Percentiles rank a stretch among this genome's conserved stretches.
Conservation (phyloP, 2,797 vertebrate species). For the Anableps anableps region DNA sequence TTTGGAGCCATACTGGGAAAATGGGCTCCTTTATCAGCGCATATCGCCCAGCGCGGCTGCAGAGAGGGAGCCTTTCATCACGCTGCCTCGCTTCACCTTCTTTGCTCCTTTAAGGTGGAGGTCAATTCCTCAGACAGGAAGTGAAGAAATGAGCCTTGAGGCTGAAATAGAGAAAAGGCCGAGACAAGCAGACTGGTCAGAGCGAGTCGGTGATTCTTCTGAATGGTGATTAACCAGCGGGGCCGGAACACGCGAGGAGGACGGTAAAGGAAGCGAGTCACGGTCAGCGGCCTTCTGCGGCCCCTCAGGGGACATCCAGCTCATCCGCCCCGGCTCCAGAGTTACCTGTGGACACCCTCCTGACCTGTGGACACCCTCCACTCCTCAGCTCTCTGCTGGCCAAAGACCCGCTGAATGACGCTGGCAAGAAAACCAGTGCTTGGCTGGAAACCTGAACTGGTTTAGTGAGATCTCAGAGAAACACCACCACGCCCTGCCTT, state of each 20-base stretch:
- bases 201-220: neutral
- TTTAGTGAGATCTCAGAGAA: neutral
- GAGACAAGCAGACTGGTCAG: constrained; percentile 1
- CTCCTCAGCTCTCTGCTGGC: neutral
- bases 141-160: neutral
- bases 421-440: neutral
- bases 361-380: no score
- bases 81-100: neutral
- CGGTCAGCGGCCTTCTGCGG: constrained; percentile 1
- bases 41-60: constrained; percentile 22
- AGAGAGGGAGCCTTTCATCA: neutral
- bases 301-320: neutral
- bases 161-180: constrained; percentile 4
- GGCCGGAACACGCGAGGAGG: neutral
- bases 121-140: constrained; percentile 3
- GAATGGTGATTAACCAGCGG: neutral
- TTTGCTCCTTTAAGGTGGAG: neutral
- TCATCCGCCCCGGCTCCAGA: no score
- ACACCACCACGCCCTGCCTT: neutral
- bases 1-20: constrained; percentile 21
- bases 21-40: constrained; percentile 18
- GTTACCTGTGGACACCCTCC: no score
- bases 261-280: neutral
- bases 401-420: no score
- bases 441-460: no score